Conservation (phyloP, 2,888 invertebrate genomes). For the Anorthoa munda region DNA sequence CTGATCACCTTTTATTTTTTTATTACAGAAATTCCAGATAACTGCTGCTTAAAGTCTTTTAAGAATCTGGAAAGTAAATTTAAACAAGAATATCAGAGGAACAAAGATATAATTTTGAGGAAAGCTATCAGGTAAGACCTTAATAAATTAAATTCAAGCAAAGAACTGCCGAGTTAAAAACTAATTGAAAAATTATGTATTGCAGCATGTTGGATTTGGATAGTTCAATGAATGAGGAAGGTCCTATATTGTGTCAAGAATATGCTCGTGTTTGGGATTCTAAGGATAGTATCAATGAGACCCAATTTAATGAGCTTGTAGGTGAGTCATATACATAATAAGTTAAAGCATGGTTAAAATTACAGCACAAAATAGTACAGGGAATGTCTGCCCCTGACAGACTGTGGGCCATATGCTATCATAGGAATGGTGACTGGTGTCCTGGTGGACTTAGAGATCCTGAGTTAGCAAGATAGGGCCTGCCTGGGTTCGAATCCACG, state of each 20-base stretch:
- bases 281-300: conserved; percentile 69
- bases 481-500: no score
- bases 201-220: conserved; percentile 84
- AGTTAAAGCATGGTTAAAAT: no score
- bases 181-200: conserved; percentile 26
- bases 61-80: conserved; percentile 76
- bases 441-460: background rate
- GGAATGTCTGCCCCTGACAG: background rate
- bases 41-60: conserved; percentile 79
- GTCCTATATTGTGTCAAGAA: conserved; percentile 80
- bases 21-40: conserved; percentile 80
- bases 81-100: conserved; percentile 76
- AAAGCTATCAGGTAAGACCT: conserved; percentile 80
- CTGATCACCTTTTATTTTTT: conserved; percentile 2
- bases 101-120: conserved; percentile 76
- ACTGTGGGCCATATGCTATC: background rate
- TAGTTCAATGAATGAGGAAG: conserved; percentile 73
- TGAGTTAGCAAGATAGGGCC: no score
- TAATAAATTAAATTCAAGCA: background rate
- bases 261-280: conserved; percentile 78
- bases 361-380: background rate
- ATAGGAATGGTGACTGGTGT: background rate
- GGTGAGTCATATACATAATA: conserved; percentile 70
- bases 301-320: conserved; percentile 79
- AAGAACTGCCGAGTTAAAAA: background rate